phyloP scores from a whole-genome alignment of 2,113 vertebrate species.

The Gymnorhina tibicen region DNA sequence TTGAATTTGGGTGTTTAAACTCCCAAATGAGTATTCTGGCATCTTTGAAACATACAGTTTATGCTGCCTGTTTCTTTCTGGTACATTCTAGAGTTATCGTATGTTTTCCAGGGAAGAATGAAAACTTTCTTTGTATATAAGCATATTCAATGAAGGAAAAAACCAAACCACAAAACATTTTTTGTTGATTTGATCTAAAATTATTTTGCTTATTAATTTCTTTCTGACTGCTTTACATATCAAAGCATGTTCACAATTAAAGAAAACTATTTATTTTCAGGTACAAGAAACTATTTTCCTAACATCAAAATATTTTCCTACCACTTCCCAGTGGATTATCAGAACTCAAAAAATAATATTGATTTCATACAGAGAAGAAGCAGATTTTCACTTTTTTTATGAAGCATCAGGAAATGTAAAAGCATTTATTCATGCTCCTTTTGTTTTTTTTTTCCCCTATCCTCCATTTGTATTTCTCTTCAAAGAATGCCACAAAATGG shows the following conservation, averaged over 20 bases:
- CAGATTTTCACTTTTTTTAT: background rate
- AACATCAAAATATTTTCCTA: background rate
- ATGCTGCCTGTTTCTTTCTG: background rate
- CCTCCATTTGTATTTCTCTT: background rate
- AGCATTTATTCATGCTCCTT: background rate
- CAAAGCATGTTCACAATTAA: background rate
- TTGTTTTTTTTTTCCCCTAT: background rate
- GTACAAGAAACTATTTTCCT: background rate
- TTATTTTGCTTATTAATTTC: background rate
- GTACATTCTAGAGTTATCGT: background rate
- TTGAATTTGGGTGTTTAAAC: background rate
- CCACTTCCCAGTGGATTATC: background rate
- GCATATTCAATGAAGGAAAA: background rate
- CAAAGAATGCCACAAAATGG: background rate
- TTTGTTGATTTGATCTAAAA: background rate
- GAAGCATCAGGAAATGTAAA: background rate
- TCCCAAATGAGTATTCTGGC: background rate
- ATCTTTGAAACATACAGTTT: background rate
- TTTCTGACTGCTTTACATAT: background rate
- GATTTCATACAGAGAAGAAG: background rate
- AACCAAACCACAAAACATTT: background rate
- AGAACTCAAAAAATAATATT: background rate
- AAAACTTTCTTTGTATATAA: background rate
- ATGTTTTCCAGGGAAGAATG: background rate
- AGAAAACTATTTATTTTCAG: background rate